Percentiles rank a stretch among this genome's conserved stretches.
phyloP scores from a whole-genome alignment of 1,140 invertebrate genomes.

The Hydropsyche tenuis region DNA sequence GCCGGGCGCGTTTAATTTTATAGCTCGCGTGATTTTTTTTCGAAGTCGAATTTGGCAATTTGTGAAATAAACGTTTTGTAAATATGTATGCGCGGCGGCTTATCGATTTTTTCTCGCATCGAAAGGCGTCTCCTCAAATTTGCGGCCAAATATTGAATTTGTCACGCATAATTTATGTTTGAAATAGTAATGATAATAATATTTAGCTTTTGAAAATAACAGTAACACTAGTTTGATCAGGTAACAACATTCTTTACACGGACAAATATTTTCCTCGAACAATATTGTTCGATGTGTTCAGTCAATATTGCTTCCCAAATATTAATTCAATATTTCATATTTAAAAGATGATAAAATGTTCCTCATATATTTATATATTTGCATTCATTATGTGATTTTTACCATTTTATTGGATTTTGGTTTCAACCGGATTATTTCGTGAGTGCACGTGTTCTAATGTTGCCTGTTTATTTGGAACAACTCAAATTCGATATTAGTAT shows the following conservation, averaged over 20 bases:
- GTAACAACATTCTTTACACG: conserved; percentile 36
- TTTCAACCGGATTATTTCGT: too few relatives aligned
- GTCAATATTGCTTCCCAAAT: conserved; percentile 36
- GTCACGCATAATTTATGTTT: conserved; percentile 23
- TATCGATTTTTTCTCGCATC: too few relatives aligned
- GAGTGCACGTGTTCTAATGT: too few relatives aligned
- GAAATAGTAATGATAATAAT: conserved; percentile 34
- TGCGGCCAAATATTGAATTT: conserved; percentile 14
- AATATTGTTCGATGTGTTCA: conserved; percentile 35
- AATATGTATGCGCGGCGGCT: too few relatives aligned
- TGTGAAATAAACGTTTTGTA: too few relatives aligned
- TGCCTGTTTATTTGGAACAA: too few relatives aligned
- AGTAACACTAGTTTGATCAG: conserved; percentile 28
- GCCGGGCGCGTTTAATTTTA: too few relatives aligned
- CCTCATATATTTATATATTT: not conserved
- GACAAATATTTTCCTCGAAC: conserved; percentile 38
- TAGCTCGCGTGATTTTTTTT: too few relatives aligned
- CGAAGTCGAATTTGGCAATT: too few relatives aligned
- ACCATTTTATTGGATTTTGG: too few relatives aligned
- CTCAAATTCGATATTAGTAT: too few relatives aligned
- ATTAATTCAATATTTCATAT: conserved; percentile 37
- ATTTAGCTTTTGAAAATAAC: conserved; percentile 22
- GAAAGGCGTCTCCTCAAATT: not conserved
- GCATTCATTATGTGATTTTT: not conserved
- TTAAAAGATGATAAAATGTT: conserved; percentile 15